Conservation (phyloP, 2,113 vertebrate species). For the Geothlypis trichas region DNA sequence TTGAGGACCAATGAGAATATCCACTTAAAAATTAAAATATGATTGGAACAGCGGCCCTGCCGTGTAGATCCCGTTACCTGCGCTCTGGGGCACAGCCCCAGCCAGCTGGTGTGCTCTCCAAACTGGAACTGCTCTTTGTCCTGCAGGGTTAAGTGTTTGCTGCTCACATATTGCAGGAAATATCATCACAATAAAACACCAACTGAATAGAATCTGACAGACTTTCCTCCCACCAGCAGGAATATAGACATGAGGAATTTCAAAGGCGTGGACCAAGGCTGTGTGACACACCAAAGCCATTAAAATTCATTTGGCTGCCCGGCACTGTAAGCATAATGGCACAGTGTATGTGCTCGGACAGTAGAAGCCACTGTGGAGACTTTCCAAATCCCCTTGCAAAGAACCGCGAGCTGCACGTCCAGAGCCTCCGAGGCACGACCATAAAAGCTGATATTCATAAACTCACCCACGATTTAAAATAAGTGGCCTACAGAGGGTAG, state of each 20-base stretch:
- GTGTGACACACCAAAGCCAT: not conserved
- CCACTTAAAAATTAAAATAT: not conserved
- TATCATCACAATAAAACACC: not conserved
- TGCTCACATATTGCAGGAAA: not conserved
- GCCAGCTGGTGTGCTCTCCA: not conserved
- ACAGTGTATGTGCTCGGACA: not conserved
- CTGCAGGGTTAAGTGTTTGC: not conserved
- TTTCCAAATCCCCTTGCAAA: not conserved
- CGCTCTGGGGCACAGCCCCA: not conserved
- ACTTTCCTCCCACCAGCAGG: not conserved
- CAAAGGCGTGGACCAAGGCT: not conserved
- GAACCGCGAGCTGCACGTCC: not conserved
- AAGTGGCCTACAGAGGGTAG: not conserved
- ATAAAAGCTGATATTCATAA: not conserved
- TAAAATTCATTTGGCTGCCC: not conserved
- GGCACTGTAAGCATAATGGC: not conserved
- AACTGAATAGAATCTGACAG: not conserved
- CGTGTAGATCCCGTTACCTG: not conserved
- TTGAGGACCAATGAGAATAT: slow-evolving; percentile 1
- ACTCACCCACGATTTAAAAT: not conserved
- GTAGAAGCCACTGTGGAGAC: not conserved
- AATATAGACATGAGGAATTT: not conserved
- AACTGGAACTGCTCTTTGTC: not conserved
- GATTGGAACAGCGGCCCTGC: not conserved
- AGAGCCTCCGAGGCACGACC: not conserved